These are phyloP conservation scores for Melanargia galathea DNA, from an alignment of 2,888 invertebrate species.

Conservation along the genomic window DNA sequence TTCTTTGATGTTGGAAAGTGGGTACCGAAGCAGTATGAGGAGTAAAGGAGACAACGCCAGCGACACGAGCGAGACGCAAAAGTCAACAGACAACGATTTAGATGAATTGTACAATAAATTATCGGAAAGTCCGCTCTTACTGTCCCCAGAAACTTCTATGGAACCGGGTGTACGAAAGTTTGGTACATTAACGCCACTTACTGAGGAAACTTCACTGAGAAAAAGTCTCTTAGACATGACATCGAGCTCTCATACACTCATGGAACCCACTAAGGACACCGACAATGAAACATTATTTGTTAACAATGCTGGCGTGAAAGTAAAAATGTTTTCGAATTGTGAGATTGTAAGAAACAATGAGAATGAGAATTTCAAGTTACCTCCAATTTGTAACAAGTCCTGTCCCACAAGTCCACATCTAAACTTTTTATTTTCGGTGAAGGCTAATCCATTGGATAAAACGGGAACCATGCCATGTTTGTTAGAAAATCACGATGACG, in stretches of 20 bases:
- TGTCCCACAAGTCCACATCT: conserved; percentile 56
- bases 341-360: conserved; percentile 39
- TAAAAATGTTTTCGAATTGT: conserved; percentile 52
- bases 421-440: conserved; percentile 57
- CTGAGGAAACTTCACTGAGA: conserved; percentile 64
- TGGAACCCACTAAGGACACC: conserved; percentile 19
- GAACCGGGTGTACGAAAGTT: conserved; percentile 49
- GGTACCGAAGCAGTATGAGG: conserved; percentile 29
- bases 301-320: conserved; percentile 53
- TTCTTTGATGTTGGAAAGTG: conserved; percentile 56
- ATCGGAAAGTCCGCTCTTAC: conserved; percentile 37
- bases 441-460: conserved; percentile 42
- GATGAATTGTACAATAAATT: conserved; percentile 63
- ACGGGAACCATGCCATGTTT: conserved; percentile 46
- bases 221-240: conserved; percentile 57
- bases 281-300: conserved; percentile 53
- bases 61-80: conserved; percentile 53
- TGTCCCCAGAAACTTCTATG: conserved; percentile 17
- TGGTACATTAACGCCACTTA: conserved; percentile 62
- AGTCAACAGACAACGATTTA: conserved; percentile 62
- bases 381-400: conserved; percentile 59
- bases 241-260: conserved; percentile 42
- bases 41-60: conserved; percentile 44
- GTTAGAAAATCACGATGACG: conserved; percentile 47
- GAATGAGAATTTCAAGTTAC: conserved; percentile 57